Conservation (phyloP, 2,797 vertebrate species). For the Gymnodraco acuticeps region DNA sequence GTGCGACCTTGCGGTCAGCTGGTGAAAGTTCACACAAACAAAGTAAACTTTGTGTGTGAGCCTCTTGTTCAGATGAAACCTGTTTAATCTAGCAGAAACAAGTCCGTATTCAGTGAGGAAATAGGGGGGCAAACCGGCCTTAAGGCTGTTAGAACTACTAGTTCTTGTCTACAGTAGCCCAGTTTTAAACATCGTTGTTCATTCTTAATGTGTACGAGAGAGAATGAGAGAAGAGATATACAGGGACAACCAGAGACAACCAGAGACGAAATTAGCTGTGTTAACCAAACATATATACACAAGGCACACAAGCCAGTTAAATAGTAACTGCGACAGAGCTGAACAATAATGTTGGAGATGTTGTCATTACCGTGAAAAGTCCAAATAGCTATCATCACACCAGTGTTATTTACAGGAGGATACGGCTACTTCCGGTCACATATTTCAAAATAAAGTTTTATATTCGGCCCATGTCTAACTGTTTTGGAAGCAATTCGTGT, state of each 20-base stretch:
- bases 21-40: slow-evolving; percentile 12
- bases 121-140: neutral
- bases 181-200: neutral
- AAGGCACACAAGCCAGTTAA: neutral
- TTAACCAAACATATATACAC: neutral
- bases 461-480: accelerated
- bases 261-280: neutral
- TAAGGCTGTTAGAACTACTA: neutral
- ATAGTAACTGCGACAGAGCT: neutral
- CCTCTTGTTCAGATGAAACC: neutral
- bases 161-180: neutral
- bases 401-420: neutral
- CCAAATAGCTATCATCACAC: neutral
- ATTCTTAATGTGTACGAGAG: neutral
- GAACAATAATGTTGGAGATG: neutral
- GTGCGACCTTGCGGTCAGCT: slow-evolving; percentile 52
- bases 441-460: slow-evolving; percentile 51
- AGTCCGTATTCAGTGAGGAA: neutral
- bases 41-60: neutral
- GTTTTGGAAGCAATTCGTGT: neutral
- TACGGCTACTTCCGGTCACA: slow-evolving; percentile 15
- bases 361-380: slow-evolving; percentile 52
- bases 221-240: neutral
- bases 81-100: neutral
- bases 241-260: neutral